These are phyloP conservation scores for Amphilophus citrinellus DNA, from an alignment of 2,113 vertebrate genomes.

Conservation along the genomic window DNA sequence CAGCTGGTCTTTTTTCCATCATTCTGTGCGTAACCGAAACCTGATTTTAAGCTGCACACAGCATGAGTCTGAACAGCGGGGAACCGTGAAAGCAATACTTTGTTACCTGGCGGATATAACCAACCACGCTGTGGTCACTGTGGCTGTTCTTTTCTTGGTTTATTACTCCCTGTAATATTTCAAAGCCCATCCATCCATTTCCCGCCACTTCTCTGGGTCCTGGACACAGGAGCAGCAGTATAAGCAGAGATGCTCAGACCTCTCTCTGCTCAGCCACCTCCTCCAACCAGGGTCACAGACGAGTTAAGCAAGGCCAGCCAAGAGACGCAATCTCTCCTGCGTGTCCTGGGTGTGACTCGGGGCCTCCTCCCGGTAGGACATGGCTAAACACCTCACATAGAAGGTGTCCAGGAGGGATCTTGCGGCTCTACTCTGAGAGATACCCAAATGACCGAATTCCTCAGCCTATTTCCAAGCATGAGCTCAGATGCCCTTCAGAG, in stretches of 20 bases:
- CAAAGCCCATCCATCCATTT: not conserved
- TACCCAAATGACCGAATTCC: not conserved
- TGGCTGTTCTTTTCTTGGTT: not conserved
- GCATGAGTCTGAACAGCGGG: not conserved
- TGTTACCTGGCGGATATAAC: not conserved
- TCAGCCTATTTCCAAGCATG: not conserved
- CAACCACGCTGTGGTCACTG: not conserved
- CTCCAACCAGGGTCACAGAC: not conserved
- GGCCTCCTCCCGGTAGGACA: fast-evolving
- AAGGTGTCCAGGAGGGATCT: not conserved
- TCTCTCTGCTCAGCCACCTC: not conserved
- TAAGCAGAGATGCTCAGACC: not conserved
- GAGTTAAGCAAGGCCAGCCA: not conserved
- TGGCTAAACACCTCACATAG: not conserved
- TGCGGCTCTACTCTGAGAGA: not conserved
- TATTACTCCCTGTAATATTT: not conserved
- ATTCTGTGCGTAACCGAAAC: not conserved
- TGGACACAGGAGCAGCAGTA: not conserved
- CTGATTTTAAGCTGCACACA: not conserved
- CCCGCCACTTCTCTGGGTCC: not conserved
- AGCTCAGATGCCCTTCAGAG: not conserved
- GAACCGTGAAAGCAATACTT: not conserved
- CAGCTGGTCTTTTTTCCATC: not conserved
- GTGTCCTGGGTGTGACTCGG: not conserved
- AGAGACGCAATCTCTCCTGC: not conserved